Base-by-base conservation (phyloP, 2,888 invertebrate species). In the Thymelicus lineola region DNA sequence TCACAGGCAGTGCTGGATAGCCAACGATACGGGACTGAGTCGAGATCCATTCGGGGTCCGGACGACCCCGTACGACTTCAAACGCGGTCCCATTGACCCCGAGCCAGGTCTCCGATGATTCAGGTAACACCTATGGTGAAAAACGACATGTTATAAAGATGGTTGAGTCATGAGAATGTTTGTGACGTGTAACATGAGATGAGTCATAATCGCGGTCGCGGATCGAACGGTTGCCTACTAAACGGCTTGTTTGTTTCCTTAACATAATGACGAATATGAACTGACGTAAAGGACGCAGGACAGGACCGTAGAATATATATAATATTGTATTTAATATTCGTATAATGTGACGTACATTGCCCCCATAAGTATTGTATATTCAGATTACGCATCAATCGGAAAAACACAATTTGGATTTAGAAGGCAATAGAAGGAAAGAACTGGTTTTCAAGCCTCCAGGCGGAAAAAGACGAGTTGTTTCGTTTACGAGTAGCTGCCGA, bases 1-100 rank as follows among this genome's bases (percentile, higher is more conserved):
- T 91, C 89, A 89, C 90, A 88, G 89, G 89, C 90, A 87, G 87
- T 88, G 84, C 77, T 86, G 90, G 85, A 80, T 77, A 75, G 60
- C 60, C 53, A 20, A 55, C 81, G 80, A 79, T 79, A 77, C 79
- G 79, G 80, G 80, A 78, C 79, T 76, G 79, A 78, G 79, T 73
- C 63, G 75, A 72, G 70, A 50, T 17, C 15, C 12, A 6, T 17
- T 17, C 15, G 10, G 48, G 17, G 9, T 14, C 28, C 28, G 4
- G 3, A 3, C 5, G 45, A 7, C 15, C 7, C 17, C 48, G 7
- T 50, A 71, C 63, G 61, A 64, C 71, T 36, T 48, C 50, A 42
- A n/a, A 28, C 46, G 67, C 60, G 42, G 73, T 73, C 70, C 73
- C 74, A 67, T 69, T 70, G 75, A 73, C 72, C 73, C 73, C 71